Base-by-base conservation (phyloP, 2,797 vertebrate genomes). In the Micrastur ruficollis region DNA sequence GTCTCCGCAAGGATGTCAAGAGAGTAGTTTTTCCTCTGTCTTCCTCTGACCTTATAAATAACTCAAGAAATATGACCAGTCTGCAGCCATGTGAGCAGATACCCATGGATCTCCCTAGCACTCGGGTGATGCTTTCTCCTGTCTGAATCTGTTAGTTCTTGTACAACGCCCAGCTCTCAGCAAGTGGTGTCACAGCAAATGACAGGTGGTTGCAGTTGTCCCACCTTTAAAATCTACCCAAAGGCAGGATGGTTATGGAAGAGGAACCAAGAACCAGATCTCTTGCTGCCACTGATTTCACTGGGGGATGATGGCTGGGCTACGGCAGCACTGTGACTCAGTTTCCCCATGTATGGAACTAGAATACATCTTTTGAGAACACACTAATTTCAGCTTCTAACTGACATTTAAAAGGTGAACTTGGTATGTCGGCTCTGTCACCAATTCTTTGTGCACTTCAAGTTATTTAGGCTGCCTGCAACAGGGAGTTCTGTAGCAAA, bases 371-470 rank as follows among this genome's bases (percentile, higher is more conserved):
- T 75, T 61, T 32, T 72, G 8, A 81, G 21, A 80, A n/a, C 40
- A 49, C 23, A 38, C 3, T 25, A 23, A 42, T 72, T 86, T 71
- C 32, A 56, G 9, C 27, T 66, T 47, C 20, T 52, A 15, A 62
- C 9, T 53, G 29, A 26, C 12, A 50, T 10, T 11, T 85, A 53
- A 66, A n/a, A 38, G 12, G 9, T 4, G 2, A 63, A 40, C 23
- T 40, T 50, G 3, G 7, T 56, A 44, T 23, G 17, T 34, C 18
- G 32, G 11, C 7, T 92, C 15, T 58, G 27, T 19, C 31, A 80
- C 2, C 2, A 13, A 1, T 7, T 12, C 19, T 44, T 11, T 25
- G 4, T 10, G 5, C 26, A 17, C 29, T 70, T 73, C n/a, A n/a
- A 26, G 21, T 73, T 63, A 59, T 36, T 79, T 32, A 56, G 67